Evolutionary conservation across 2,888 invertebrate genomes (phyloP), one percentile per base, ranked within the genome.

Genomic region (Rhagonycha lutea): DNA sequence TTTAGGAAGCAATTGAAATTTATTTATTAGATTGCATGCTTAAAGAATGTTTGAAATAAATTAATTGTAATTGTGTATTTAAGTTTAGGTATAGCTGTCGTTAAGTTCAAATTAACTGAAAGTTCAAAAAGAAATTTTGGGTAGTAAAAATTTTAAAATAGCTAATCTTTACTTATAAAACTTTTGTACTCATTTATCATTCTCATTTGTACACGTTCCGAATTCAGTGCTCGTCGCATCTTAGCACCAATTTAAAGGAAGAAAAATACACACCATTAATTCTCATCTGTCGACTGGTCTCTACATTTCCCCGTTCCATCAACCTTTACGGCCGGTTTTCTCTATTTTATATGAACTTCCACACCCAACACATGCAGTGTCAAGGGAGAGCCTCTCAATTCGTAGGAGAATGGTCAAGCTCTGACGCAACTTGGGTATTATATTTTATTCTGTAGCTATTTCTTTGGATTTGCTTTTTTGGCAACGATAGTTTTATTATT

Each of bases 191-290:
- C 82, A 80, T 80, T 81, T 82, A 80, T 82, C 81, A 80, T 78
- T 80, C 79, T 79, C 78, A 78, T 79, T 80, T 79, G 76, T 73
- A 75, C 71, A 77, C 73, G 74, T 79, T 82, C 74, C 73, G 83
- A 81, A 85, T 84, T 84, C 84, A 80, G 82, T 78, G 80, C 82
- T 80, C 79, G 83, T 84, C 84, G 83, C 84, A 84, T 85, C 85
- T 84, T 82, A 84, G 83, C 85, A 86, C 85, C 85, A 85, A 83
- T 85, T 86, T 86, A 86, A 85, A 86, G 85, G 84, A 86, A 85
- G 86, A 87, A 86, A 86, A 86, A 87, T 86, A 83, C 84, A 81
- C 83, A 77, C 84, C 86, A 86, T 87, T 86, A 86, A 86, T 87
- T 85, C 84, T 86, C 85, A 86, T 86, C 85, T 86, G 86, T 86